A percentile compares a stretch with the other conserved stretches of the same genome.
Evolutionary conservation across 2,888 invertebrate genomes (phyloP).

Genomic region (Pycnomerus fuliginosus): DNA sequence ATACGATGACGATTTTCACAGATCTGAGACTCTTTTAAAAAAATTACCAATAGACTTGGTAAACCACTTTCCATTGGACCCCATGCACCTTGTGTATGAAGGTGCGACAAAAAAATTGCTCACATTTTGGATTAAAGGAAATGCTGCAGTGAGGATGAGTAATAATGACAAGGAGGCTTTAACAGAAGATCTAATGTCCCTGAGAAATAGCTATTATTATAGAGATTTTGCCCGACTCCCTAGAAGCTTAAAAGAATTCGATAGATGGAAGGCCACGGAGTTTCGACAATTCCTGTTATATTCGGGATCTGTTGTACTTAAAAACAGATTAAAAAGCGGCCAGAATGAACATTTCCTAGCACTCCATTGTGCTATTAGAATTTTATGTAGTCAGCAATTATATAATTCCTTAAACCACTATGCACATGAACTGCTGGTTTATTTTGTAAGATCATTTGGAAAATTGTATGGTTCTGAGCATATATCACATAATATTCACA

Average conservation of each 20-base stretch:
- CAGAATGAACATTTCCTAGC: constrained; percentile 7
- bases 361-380: constrained; percentile 2
- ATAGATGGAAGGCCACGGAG: not conserved
- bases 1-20: not conserved
- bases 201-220: not conserved
- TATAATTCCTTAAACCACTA: not conserved
- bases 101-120: not conserved
- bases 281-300: not conserved
- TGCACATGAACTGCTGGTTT: constrained; percentile 5
- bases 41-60: not conserved
- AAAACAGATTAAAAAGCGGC: constrained; percentile 4
- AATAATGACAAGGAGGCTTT: not conserved
- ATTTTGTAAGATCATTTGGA: constrained; percentile 20
- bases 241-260: not conserved
- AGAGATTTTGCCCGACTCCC: constrained; percentile 5
- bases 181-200: not conserved
- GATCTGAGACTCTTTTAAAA: too few relatives aligned
- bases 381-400: constrained; percentile 2
- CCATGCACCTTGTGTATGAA: not conserved
- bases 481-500: constrained; percentile 26
- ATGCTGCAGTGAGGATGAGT: not conserved
- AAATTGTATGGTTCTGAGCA: constrained; percentile 25
- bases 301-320: constrained; percentile 6
- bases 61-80: not conserved
- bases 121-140: not conserved